Evolutionary conservation across 2,113 vertebrate genomes (phyloP).

Genomic region (Strix aluco): DNA sequence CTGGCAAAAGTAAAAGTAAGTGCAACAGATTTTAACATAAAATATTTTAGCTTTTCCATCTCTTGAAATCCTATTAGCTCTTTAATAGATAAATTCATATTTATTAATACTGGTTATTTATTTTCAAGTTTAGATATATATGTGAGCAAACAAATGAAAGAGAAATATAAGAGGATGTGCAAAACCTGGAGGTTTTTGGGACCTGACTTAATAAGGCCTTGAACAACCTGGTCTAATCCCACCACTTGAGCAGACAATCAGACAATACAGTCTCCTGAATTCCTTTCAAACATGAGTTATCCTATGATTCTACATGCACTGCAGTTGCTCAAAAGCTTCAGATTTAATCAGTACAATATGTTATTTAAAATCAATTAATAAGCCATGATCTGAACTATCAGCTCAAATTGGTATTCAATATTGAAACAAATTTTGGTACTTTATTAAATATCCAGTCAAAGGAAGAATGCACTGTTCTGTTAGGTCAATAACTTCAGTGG

Average conservation of each 20-base stretch:
- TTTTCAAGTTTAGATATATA: not conserved
- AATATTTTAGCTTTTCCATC: not conserved
- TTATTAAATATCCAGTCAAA: constrained; percentile 7
- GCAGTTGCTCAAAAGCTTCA: not conserved
- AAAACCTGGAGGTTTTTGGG: not conserved
- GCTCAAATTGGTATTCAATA: not conserved
- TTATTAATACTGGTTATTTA: not conserved
- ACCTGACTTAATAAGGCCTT: not conserved
- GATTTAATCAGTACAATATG: not conserved
- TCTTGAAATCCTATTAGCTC: not conserved
- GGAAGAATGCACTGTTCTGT: not conserved
- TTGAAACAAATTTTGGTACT: not conserved
- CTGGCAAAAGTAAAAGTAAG: not conserved
- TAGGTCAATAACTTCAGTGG: not conserved
- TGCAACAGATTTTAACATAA: not conserved
- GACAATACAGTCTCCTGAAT: not conserved
- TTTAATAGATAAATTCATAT: not conserved
- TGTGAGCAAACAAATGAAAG: not conserved
- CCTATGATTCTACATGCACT: not conserved
- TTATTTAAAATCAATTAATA: not conserved
- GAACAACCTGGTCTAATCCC: not conserved
- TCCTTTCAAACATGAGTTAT: not conserved
- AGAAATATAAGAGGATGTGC: not conserved
- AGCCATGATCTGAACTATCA: not conserved
- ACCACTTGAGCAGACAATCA: not conserved